Base-by-base conservation (phyloP, 2,888 invertebrate species). In the Pelosia muscerda region DNA sequence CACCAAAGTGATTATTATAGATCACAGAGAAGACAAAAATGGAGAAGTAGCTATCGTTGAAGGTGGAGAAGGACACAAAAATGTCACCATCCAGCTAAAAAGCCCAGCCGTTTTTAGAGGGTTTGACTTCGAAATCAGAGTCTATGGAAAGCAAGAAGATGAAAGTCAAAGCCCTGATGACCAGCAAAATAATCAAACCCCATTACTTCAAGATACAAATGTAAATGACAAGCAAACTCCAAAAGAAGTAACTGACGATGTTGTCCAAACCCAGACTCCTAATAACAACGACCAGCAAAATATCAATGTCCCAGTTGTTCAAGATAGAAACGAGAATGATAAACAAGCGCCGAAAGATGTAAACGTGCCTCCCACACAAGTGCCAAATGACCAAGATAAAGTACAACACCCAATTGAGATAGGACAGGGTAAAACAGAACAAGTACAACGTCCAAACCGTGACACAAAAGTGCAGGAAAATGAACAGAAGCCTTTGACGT, bases 51-150 rank as follows among this genome's bases (percentile, higher is more conserved):
- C 81, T 69, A 88, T 95, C 11, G 78, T 90, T 0, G 88, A 90
- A 60, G 94, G 94, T 0, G 94, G 94, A 71, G 85, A 84, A 60
- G 92, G 93, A 71, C 79, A 90, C 53, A 86, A 87, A 53, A 91
- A 87, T 65, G 91, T 93, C 6, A 92, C 92, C 0, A 79, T 95
- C 13, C 88, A 93, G 77, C 76, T 95, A 1, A 90, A 92, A 76
- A 93, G 94, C 56, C 94, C 94, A 0, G 87, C 93, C 11, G 85
- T 89, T 1, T 85, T 94, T 38, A 84, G 93, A 77, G 94, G 94
- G 63, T 90, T 87, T 63, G 86, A 90, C 28, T 94, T 94, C 73
- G 85, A 86, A 31, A 81, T 94, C 2, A 83, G 91, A 81, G 91
- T 91, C 0, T 94, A 85, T 63, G 84, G 88, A 9, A 71, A 75